Evolutionary conservation across 2,113 vertebrate species (phyloP), one percentile per base, ranked within the genome.

Genomic region (Gymnorhina tibicen): DNA sequence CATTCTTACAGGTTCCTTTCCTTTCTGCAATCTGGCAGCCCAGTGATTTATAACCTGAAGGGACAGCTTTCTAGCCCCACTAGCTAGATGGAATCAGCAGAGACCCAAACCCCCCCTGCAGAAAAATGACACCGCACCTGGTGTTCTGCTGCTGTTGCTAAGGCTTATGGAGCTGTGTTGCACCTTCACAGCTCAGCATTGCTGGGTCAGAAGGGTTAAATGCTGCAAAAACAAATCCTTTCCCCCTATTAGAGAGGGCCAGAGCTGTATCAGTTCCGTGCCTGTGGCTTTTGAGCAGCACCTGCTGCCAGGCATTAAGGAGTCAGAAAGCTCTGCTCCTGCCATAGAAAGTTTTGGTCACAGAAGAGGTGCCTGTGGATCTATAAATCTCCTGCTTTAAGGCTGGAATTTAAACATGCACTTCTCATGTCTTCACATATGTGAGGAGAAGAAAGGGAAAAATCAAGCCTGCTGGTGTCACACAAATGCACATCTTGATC

Each of bases 201-300:
- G 6, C 39, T 80, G 74, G 81, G 88, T 95, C 91, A 87, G n/a
- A 84, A 89, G 90, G 64, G 87, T 93, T 93, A 96, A 93, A 81
- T 24, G n/a, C 63, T 77, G 92, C 67, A 74, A 85, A 82, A 69
- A 74, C n/a, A 90, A 96, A 94, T 81, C 76, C 44, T 63, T 86
- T 89, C 27, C 33, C 21, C 26, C 56, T 89, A 6, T 90, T 63
- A 89, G 41, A 64, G 53, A 77, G 35, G 63, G 68, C 63, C 46
- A 84, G 64, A 84, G 56, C 32, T 55, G 17, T 52, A 70, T 21
- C 47, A 78, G 59, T 80, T 86, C 72, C 2, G 0, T 49, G 64
- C 56, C 56, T 55, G 59, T 80, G 72, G 90, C 75, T 94, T 91
- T 83, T 55, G 30, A 96, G 78, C 35, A 80, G 87, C 79, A 89